A percentile compares a stretch with the other conserved stretches of the same genome.
Conservation (phyloP, 2,797 vertebrate genomes). For the Lithobates sylvaticus region DNA sequence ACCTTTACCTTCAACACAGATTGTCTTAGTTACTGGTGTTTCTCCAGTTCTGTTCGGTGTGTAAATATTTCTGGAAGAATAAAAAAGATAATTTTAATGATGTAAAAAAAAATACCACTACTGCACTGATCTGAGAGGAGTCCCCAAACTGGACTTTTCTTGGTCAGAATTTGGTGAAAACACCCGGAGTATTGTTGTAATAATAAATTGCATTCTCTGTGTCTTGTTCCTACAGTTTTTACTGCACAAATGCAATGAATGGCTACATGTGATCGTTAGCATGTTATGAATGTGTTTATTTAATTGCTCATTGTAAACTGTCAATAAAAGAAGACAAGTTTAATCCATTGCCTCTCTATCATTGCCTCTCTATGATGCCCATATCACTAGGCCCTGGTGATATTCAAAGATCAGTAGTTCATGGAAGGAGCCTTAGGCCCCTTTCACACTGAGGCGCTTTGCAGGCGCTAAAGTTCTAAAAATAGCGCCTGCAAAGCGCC, state of each 20-base stretch:
- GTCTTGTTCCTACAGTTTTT: constrained; percentile 22
- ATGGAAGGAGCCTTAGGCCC: too few relatives aligned
- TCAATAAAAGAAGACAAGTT: constrained; percentile 50
- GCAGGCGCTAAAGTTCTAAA: too few relatives aligned
- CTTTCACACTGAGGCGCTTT: too few relatives aligned
- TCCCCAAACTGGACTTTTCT: neutral
- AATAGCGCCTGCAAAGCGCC: too few relatives aligned
- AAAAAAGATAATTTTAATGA: neutral
- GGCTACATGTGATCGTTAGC: constrained; percentile 49
- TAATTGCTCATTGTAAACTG: constrained; percentile 55
- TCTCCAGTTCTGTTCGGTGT: neutral
- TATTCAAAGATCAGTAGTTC: too few relatives aligned
- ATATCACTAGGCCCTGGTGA: too few relatives aligned
- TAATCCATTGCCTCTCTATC: too few relatives aligned
- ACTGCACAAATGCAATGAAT: constrained; percentile 49
- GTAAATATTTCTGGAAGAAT: neutral
- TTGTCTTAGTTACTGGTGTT: neutral
- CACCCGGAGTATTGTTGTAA: neutral
- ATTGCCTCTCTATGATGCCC: too few relatives aligned
- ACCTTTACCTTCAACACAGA: too few relatives aligned
- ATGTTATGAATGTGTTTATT: constrained; percentile 57
- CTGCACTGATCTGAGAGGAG: neutral
- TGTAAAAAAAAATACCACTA: constrained; percentile 1
- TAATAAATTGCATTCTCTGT: neutral
- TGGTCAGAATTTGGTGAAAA: constrained; percentile 12